Conservation (phyloP, 2,113 vertebrate genomes). For the Bufo bufo region DNA sequence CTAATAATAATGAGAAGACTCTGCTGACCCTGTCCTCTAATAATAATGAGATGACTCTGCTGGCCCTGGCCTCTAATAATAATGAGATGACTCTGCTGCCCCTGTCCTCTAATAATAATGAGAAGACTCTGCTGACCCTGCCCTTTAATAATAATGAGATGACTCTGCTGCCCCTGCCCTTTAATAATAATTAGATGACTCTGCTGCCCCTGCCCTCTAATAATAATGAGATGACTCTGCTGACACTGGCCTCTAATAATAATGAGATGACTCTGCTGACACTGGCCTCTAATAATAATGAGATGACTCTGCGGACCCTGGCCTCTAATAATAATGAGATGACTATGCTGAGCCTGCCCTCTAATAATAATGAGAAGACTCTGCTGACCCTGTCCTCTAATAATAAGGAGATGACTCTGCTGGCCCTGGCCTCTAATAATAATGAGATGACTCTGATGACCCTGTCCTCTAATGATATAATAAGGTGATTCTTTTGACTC, state of each 20-base stretch:
- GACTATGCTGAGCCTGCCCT: not conserved
- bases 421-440: too few species aligned
- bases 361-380: not conserved
- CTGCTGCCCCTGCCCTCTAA: not conserved
- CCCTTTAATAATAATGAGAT: not conserved
- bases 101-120: not conserved
- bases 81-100: not conserved
- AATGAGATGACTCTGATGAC: not conserved
- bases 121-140: not conserved
- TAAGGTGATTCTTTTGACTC: not conserved
- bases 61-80: not conserved
- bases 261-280: not conserved
- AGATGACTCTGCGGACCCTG: too few species aligned
- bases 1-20: not conserved
- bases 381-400: not conserved
- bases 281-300: too few species aligned
- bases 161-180: not conserved
- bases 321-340: not conserved
- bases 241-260: not conserved
- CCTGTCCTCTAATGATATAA: not conserved
- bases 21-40: not conserved
- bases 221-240: not conserved
- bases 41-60: not conserved
- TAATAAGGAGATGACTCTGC: not conserved
- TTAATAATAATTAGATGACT: conserved; percentile 4